Evolutionary conservation across 2,113 vertebrate genomes (phyloP).

Genomic region (Mugil cephalus): DNA sequence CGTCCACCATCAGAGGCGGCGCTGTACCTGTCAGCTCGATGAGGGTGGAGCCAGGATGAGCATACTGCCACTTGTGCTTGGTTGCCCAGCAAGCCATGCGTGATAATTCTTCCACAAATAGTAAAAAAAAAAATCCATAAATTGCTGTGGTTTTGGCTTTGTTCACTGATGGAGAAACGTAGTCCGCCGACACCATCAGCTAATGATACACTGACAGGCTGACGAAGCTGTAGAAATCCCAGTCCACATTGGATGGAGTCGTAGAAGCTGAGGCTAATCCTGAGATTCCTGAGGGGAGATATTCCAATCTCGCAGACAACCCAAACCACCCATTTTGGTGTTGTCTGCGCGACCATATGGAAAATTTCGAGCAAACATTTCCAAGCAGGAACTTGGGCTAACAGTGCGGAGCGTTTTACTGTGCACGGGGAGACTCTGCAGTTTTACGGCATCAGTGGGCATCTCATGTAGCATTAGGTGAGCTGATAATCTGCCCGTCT

Average conservation of each 20-base stretch:
- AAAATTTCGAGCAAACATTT: constrained; percentile 75
- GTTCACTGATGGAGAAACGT: constrained; percentile 21
- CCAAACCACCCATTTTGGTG: constrained; percentile 58
- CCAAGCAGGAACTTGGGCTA: constrained; percentile 32
- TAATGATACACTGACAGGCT: constrained; percentile 56
- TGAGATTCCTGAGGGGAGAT: constrained; percentile 72
- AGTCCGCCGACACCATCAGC: constrained; percentile 36
- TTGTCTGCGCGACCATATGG: constrained; percentile 49
- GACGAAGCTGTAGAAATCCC: constrained; percentile 52
- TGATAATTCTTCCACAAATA: constrained; percentile 45
- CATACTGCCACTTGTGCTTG: constrained; percentile 68
- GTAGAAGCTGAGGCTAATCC: constrained; percentile 67
- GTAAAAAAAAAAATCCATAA: constrained; percentile 35
- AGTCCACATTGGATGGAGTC: constrained; percentile 43
- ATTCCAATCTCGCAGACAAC: constrained; percentile 74
- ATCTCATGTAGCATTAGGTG: constrained; percentile 48
- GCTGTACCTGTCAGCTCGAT: constrained; percentile 76
- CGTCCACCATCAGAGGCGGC: background rate
- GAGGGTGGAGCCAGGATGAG: constrained; percentile 69
- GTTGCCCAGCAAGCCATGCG: constrained; percentile 71
- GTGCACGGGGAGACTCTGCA: background rate
- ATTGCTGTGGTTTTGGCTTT: constrained; percentile 37
- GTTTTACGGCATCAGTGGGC: background rate
- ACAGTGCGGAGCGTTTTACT: background rate
- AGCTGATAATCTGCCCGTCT: constrained; percentile 68